Conservation (phyloP, 2,888 invertebrate species). For the Halictus ligatus region DNA sequence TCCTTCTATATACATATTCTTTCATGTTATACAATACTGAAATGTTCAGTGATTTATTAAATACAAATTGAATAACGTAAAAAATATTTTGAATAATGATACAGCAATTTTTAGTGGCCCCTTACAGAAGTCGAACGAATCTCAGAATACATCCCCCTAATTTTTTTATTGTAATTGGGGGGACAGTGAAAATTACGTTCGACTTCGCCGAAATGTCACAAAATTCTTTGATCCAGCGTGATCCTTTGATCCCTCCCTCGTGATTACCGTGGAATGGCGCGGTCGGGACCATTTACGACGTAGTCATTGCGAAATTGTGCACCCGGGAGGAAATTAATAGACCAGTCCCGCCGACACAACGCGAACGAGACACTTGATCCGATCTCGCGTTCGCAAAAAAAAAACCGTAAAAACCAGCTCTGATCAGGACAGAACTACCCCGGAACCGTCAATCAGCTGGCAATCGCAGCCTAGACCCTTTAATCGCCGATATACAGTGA, state of each 20-base stretch:
- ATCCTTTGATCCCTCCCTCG: conserved; percentile 32
- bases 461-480: not conserved
- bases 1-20: no score
- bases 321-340: conserved; percentile 68
- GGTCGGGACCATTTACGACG: conserved; percentile 63
- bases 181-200: no score
- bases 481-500: not conserved
- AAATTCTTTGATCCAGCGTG: not conserved
- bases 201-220: not conserved
- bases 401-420: not conserved
- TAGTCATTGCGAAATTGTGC: conserved; percentile 75
- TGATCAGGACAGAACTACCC: not conserved
- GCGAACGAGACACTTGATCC: not conserved
- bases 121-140: no score
- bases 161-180: no score
- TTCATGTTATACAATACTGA: no score
- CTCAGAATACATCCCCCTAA: no score
- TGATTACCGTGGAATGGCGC: conserved; percentile 70
- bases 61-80: no score
- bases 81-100: no score
- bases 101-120: no score
- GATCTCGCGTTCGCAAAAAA: not conserved
- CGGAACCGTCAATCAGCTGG: not conserved
- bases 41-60: no score
- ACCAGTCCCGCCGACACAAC: conserved; percentile 18